Percentiles rank a stretch among this genome's conserved stretches.
Conservation (phyloP, 2,113 vertebrate genomes). For the Prunella himalayana region DNA sequence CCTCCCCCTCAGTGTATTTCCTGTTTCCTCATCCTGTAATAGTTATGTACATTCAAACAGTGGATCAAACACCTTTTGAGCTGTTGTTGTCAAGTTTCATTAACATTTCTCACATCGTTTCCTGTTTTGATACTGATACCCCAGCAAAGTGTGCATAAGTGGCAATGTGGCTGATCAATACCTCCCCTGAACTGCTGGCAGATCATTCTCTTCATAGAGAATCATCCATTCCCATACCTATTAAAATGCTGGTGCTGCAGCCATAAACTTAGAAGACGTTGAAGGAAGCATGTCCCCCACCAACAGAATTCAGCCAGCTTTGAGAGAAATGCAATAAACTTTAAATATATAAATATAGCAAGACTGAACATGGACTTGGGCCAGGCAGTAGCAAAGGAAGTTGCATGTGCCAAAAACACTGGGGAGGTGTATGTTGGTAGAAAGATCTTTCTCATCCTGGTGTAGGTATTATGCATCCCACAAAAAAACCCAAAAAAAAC, state of each 20-base stretch:
- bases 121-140: slow-evolving; percentile 31
- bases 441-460: not conserved
- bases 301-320: not conserved
- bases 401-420: not conserved
- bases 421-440: not conserved
- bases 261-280: not conserved
- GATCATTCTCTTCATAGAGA: not conserved
- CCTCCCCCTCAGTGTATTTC: slow-evolving; percentile 1
- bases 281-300: not conserved
- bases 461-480: not conserved
- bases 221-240: not conserved
- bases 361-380: not conserved
- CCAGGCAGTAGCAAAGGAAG: not conserved
- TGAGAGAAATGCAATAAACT: not conserved
- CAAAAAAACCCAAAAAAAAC: not conserved
- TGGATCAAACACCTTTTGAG: slow-evolving; percentile 52
- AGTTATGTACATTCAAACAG: slow-evolving; percentile 1
- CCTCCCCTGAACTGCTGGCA: not conserved
- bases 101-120: slow-evolving; percentile 48
- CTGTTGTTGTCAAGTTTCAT: slow-evolving; percentile 54
- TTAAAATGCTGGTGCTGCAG: not conserved
- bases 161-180: not conserved
- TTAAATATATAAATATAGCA: not conserved
- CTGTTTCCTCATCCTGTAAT: slow-evolving; percentile 60
- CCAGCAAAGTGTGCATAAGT: not conserved